Evolutionary conservation across 2,888 invertebrate species (phyloP).

Genomic region (Clunio marinus): DNA sequence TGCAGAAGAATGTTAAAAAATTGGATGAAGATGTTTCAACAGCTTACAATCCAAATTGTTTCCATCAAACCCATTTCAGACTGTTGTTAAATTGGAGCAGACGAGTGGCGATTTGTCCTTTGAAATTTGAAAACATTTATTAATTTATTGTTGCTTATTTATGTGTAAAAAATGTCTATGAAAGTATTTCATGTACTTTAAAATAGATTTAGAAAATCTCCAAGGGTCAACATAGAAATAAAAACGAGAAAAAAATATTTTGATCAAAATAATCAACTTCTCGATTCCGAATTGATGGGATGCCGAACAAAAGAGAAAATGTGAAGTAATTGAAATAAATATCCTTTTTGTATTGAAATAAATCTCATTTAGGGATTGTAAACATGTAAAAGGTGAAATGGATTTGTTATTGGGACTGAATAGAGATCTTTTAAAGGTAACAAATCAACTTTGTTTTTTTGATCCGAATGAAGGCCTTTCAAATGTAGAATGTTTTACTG

Average conservation of each 20-base stretch:
- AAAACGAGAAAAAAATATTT: neutral
- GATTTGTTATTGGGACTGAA: constrained; percentile 21
- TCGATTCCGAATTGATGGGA: constrained; percentile 29
- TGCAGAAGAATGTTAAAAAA: neutral
- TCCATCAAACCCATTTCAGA: constrained; percentile 17
- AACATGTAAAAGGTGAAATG: constrained; percentile 37
- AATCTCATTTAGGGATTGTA: constrained; percentile 39
- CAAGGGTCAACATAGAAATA: neutral
- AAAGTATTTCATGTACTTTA: too few species aligned
- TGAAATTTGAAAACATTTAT: neutral
- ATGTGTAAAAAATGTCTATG: too few species aligned
- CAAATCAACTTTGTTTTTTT: constrained; percentile 28
- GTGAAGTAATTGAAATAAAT: constrained; percentile 38
- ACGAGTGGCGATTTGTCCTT: too few species aligned
- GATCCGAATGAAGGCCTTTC: neutral
- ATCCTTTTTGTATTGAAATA: constrained; percentile 37
- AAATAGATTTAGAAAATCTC: too few species aligned
- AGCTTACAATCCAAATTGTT: neutral
- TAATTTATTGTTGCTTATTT: neutral
- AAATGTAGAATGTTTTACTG: neutral
- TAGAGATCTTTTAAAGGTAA: constrained; percentile 23
- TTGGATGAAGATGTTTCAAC: neutral
- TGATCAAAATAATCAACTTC: constrained; percentile 22
- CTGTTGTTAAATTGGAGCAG: too few species aligned
- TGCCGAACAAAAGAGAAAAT: neutral